Evolutionary conservation across 2,797 vertebrate genomes (phyloP).

Genomic region (Sebastes steindachneri): DNA sequence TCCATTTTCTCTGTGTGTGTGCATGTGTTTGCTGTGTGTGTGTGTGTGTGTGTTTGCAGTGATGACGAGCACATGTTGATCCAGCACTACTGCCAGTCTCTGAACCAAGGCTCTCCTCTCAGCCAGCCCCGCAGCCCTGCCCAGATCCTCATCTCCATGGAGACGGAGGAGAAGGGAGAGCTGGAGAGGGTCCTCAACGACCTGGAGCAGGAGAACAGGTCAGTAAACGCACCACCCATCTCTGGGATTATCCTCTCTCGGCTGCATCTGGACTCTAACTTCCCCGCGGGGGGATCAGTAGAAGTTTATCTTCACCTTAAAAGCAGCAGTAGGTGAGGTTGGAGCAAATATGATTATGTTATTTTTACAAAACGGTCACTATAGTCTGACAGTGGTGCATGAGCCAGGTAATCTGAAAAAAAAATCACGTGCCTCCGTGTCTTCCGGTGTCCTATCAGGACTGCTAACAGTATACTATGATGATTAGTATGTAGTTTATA

Average conservation of each 20-base stretch:
- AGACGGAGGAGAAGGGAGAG: conserved; percentile 97
- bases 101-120: conserved; percentile 98
- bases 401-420: too few species aligned
- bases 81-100: conserved; percentile 99
- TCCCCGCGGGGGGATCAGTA: too few species aligned
- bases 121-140: conserved; percentile 98
- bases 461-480: too few species aligned
- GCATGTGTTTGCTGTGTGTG: conserved; percentile 44
- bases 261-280: not conserved
- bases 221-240: conserved; percentile 33
- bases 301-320: too few species aligned
- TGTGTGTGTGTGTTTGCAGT: conserved; percentile 79
- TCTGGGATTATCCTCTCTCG: not conserved
- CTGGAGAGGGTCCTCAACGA: conserved; percentile 96
- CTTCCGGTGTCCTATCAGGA: too few species aligned
- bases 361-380: too few species aligned
- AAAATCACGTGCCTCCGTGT: too few species aligned
- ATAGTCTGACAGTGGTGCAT: too few species aligned
- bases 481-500: too few species aligned
- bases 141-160: conserved; percentile 99
- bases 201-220: conserved; percentile 99
- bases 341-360: too few species aligned
- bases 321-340: too few species aligned
- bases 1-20: conserved; percentile 15
- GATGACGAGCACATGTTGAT: conserved; percentile 99